A percentile compares a stretch with the other conserved stretches of the same genome.
phyloP scores from a whole-genome alignment of 2,888 invertebrate species.

The Ormyrus rosae region DNA sequence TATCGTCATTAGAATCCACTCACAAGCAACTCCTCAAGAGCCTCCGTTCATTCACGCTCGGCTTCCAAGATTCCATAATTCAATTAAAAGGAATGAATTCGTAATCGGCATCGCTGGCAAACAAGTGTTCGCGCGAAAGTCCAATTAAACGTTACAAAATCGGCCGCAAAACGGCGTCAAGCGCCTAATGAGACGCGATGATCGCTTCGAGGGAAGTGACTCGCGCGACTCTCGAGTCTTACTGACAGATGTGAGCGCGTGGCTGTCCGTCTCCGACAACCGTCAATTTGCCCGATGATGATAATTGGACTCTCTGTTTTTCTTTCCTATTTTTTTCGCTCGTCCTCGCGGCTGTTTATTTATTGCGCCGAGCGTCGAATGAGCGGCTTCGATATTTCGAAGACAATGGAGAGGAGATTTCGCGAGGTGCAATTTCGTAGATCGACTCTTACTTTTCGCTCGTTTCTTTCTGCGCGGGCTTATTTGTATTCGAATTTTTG shows the following conservation, averaged over 20 bases:
- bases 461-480: not conserved
- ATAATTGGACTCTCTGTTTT: slow-evolving; percentile 67
- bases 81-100: slow-evolving; percentile 42
- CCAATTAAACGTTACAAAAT: slow-evolving; percentile 36
- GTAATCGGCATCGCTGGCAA: not conserved
- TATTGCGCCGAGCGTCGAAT: slow-evolving; percentile 29
- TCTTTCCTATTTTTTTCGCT: slow-evolving; percentile 35
- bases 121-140: slow-evolving; percentile 7
- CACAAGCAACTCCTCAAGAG: not conserved
- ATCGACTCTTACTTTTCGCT: slow-evolving; percentile 20
- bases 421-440: slow-evolving; percentile 5
- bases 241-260: slow-evolving; percentile 62
- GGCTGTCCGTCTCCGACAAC: slow-evolving; percentile 54
- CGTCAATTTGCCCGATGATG: slow-evolving; percentile 66
- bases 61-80: not conserved
- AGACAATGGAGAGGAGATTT: slow-evolving; percentile 22
- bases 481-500: not conserved
- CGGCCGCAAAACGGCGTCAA: slow-evolving; percentile 45
- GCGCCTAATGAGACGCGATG: slow-evolving; percentile 64
- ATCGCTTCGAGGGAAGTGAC: slow-evolving; percentile 65
- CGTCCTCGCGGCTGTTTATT: slow-evolving; percentile 24
- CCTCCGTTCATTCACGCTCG: not conserved
- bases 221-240: slow-evolving; percentile 44
- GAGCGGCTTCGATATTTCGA: slow-evolving; percentile 4
- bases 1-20: not conserved